Percentiles rank a stretch among this genome's conserved stretches.
These are phyloP conservation scores for Condylura cristata DNA, from an alignment of 2,113 vertebrate genomes.

Conservation along the genomic window DNA sequence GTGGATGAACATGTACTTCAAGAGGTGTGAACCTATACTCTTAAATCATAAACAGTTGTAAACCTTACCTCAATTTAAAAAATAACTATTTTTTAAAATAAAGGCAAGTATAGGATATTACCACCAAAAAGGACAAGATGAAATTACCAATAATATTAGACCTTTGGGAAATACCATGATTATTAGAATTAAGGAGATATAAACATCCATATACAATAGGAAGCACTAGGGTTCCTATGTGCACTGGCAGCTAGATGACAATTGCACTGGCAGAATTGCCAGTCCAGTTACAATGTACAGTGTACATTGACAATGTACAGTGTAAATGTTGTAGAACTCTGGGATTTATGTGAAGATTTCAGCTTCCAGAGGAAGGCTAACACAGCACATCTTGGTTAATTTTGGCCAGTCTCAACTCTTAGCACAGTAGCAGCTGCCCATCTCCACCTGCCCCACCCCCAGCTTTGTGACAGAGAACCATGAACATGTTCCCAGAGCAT, in stretches of 20 bases:
- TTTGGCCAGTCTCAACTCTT: not conserved
- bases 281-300: too few relatives aligned
- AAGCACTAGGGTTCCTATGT: too few relatives aligned
- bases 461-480: not conserved
- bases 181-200: not conserved
- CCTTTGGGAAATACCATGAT: not conserved
- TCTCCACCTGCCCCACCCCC: too few relatives aligned
- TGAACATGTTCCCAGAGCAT: not conserved
- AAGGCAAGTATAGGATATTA: not conserved
- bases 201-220: not conserved
- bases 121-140: not conserved
- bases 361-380: not conserved
- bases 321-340: not conserved
- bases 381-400: not conserved
- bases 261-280: not conserved
- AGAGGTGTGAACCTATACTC: too few relatives aligned
- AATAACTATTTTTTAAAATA: too few relatives aligned
- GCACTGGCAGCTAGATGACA: not conserved
- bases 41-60: too few relatives aligned
- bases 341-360: not conserved
- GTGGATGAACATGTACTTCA: too few relatives aligned
- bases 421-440: not conserved
- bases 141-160: constrained; percentile 2
- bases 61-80: too few relatives aligned
- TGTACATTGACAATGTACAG: too few relatives aligned